Conservation (phyloP, 2,888 invertebrate species). For the Coenonympha glycerion region DNA sequence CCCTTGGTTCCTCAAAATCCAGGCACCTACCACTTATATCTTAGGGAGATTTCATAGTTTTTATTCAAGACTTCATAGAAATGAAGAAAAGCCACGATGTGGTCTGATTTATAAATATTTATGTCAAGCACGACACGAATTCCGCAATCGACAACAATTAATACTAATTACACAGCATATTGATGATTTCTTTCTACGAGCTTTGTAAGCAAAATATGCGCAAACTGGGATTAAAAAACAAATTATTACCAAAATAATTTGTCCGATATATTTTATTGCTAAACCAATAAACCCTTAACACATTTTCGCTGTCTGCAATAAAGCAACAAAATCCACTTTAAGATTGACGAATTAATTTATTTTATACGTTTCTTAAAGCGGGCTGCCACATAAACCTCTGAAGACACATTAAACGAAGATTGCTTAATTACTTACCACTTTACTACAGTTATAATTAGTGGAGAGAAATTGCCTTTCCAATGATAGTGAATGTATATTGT, state of each 20-base stretch:
- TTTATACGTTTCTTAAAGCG: background rate
- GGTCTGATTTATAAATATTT: too few relatives aligned
- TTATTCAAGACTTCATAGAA: too few relatives aligned
- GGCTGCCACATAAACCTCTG: slow-evolving; percentile 1
- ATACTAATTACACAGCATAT: too few relatives aligned
- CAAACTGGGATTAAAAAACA: too few relatives aligned
- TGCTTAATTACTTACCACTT: slow-evolving; percentile 5
- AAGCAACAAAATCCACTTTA: background rate
- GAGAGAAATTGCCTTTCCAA: slow-evolving; percentile 20
- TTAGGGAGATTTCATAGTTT: too few relatives aligned
- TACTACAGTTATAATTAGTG: slow-evolving; percentile 16
- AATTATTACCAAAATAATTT: background rate
- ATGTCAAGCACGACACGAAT: too few relatives aligned
- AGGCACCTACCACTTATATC: too few relatives aligned
- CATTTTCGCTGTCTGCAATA: background rate
- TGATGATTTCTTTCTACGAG: too few relatives aligned
- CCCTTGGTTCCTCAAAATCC: too few relatives aligned
- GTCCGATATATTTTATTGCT: background rate
- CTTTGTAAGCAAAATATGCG: too few relatives aligned
- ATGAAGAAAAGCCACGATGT: too few relatives aligned
- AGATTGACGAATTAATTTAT: background rate
- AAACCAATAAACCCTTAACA: background rate
- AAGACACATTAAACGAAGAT: background rate
- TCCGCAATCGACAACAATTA: too few relatives aligned
- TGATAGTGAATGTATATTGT: slow-evolving; percentile 10